Percentiles rank a stretch among this genome's conserved stretches.
Conservation (phyloP, 2,888 invertebrate genomes). For the Neria commutata region DNA sequence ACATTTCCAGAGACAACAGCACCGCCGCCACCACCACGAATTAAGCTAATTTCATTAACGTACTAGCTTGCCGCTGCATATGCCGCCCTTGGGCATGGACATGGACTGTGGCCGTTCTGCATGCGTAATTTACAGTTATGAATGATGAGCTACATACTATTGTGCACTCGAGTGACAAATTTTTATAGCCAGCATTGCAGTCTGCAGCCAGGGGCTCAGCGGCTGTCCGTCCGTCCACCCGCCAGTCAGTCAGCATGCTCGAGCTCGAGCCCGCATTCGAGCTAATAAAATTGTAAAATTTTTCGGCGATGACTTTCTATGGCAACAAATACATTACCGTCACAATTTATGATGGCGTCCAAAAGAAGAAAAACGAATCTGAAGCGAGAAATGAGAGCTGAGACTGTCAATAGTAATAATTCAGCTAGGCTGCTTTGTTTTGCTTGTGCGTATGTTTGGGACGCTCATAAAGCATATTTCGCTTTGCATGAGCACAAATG, state of each 20-base stretch:
- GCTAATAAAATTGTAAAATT: constrained; percentile 4
- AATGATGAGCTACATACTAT: neutral
- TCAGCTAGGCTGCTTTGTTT: no score
- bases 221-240: neutral
- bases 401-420: no score
- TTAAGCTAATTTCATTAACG: neutral
- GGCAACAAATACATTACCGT: no score
- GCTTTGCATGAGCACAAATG: no score
- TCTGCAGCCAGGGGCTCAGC: neutral
- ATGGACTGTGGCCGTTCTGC: neutral
- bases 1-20: neutral
- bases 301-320: neutral
- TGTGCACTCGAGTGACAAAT: constrained; percentile 6
- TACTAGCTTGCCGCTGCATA: neutral
- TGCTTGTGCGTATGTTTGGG: no score
- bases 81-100: neutral
- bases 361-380: no score
- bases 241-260: neutral
- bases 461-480: no score
- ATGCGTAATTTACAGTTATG: constrained; percentile 6
- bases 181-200: neutral
- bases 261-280: neutral
- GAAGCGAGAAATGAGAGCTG: no score
- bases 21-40: neutral
- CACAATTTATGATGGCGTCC: no score